These are phyloP conservation scores for Styela clava DNA, from an alignment of 23 tunicate genomes.

Conservation along the genomic window DNA sequence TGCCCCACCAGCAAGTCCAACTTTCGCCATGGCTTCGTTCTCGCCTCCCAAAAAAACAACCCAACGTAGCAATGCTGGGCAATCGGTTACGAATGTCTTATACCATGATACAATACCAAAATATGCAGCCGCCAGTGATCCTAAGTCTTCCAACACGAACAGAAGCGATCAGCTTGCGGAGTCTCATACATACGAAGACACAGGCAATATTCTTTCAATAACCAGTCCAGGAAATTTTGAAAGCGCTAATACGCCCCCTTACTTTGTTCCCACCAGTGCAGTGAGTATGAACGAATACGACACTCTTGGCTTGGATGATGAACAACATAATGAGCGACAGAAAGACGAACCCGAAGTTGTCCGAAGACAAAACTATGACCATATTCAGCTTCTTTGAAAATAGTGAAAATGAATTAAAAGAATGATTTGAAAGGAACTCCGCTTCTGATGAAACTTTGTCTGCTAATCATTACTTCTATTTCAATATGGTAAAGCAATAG, in stretches of 20 bases:
- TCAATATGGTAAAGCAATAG: too few relatives aligned
- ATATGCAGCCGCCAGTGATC: not conserved
- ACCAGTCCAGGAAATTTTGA: not conserved
- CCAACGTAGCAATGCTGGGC: not conserved
- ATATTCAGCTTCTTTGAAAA: not conserved
- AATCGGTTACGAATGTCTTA: conserved; percentile 2
- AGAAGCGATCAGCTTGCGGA: not conserved
- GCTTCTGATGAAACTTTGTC: too few relatives aligned
- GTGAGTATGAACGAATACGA: not conserved
- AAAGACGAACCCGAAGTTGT: not conserved
- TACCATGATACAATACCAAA: conserved; percentile 2
- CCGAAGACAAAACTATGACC: conserved; percentile 8
- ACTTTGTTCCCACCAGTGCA: not conserved
- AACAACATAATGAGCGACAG: not conserved
- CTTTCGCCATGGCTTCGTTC: conserved; percentile 7
- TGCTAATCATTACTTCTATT: too few relatives aligned
- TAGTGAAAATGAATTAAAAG: too few relatives aligned
- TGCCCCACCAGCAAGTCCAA: not conserved
- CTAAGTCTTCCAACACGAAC: not conserved
- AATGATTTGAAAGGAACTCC: too few relatives aligned
- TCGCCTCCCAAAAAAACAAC: not conserved
- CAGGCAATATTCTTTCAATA: not conserved
- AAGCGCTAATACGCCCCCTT: not conserved
- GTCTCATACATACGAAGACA: conserved; percentile 12
- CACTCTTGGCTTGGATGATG: not conserved